Evolutionary conservation across 2,888 invertebrate species (phyloP).

Genomic region (Pimpla rufipes): DNA sequence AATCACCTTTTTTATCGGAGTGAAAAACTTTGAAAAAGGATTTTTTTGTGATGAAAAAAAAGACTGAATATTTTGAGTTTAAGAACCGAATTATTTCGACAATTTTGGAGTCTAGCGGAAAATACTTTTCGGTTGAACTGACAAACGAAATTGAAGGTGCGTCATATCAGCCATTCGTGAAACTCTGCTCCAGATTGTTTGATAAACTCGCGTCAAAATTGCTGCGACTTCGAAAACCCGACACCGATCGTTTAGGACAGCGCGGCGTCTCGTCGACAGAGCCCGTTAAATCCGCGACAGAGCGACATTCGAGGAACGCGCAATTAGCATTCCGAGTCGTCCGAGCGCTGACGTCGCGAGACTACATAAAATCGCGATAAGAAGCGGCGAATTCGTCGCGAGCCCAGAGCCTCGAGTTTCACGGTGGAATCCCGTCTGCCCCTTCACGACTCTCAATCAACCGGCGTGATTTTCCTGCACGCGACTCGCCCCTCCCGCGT

Average conservation of each 20-base stretch:
- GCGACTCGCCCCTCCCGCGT: conserved; percentile 17
- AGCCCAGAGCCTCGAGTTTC: conserved; percentile 5
- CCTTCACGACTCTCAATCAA: conserved; percentile 8
- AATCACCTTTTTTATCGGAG: no score
- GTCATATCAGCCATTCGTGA: no score
- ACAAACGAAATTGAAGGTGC: no score
- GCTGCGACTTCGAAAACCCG: no score
- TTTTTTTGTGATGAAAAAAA: no score
- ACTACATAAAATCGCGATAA: conserved; percentile 44
- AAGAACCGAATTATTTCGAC: no score
- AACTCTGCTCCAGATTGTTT: no score
- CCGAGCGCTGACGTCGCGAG: not conserved
- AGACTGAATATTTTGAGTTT: no score
- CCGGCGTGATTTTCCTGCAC: conserved; percentile 30
- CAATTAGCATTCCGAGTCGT: conserved; percentile 28
- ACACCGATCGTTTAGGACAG: conserved; percentile 7
- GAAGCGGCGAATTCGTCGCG: conserved; percentile 4
- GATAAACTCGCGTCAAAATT: no score
- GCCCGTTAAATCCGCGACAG: conserved; percentile 10
- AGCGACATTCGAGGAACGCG: conserved; percentile 21
- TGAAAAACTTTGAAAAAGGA: no score
- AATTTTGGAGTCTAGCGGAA: no score
- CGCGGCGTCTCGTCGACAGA: conserved; percentile 4
- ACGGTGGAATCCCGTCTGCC: not conserved
- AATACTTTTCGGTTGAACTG: no score